These are phyloP conservation scores for Leuciscus waleckii DNA, from an alignment of 2,797 vertebrate species.

Conservation along the genomic window DNA sequence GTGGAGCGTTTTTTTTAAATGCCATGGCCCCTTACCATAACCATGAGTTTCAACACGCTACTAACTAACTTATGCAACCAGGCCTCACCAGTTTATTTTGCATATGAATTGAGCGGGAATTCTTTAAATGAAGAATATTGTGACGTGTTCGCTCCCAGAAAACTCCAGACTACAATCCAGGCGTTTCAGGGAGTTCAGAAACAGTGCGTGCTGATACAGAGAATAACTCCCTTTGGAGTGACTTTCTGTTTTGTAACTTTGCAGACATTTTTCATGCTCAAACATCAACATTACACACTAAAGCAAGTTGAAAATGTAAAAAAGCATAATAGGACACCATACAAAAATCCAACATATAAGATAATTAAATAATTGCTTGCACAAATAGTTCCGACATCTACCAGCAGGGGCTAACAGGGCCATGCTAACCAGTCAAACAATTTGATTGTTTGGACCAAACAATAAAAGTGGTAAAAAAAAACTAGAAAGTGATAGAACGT, in stretches of 20 bases:
- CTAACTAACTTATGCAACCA: neutral
- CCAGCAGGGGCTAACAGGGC: neutral
- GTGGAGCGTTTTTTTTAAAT: neutral
- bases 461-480: neutral
- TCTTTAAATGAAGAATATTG: neutral
- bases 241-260: neutral
- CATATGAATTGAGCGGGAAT: neutral
- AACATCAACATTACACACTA: neutral
- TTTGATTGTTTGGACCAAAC: neutral
- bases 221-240: neutral
- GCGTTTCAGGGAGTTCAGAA: neutral
- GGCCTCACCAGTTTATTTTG: neutral
- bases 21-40: neutral
- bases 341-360: neutral
- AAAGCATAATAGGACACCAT: neutral
- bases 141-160: neutral
- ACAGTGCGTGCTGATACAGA: neutral
- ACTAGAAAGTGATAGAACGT: neutral
- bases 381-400: neutral
- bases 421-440: neutral
- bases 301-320: neutral
- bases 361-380: neutral
- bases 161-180: neutral
- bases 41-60: neutral
- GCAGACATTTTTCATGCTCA: neutral